Conservation (phyloP, 1,140 invertebrate species). For the Drosophila pruinosa region DNA sequence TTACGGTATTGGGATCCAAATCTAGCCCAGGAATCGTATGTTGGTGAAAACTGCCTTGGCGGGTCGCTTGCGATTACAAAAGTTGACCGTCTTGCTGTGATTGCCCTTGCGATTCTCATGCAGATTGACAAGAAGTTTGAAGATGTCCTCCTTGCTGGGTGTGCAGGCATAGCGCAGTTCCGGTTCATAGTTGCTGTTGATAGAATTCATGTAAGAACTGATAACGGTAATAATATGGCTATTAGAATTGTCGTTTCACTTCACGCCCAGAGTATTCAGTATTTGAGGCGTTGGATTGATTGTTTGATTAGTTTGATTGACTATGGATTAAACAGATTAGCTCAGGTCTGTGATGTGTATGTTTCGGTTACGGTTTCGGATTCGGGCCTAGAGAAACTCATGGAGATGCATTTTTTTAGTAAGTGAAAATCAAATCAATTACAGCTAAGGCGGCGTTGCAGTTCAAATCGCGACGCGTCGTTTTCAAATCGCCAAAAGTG, state of each 20-base stretch:
- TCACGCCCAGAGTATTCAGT: conserved; percentile 29
- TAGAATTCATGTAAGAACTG: conserved; percentile 82
- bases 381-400: conserved; percentile 59
- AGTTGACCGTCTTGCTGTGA: conserved; percentile 84
- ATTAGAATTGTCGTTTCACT: conserved; percentile 68
- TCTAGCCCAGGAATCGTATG: conserved; percentile 85
- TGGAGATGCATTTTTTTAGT: conserved; percentile 51
- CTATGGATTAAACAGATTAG: conserved; percentile 4
- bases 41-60: conserved; percentile 86
- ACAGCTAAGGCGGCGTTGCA: background rate
- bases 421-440: conserved; percentile 26
- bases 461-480: background rate
- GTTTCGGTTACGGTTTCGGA: conserved; percentile 3
- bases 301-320: conserved; percentile 23
- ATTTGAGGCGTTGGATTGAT: conserved; percentile 14
- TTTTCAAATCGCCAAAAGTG: conserved; percentile 20
- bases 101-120: conserved; percentile 85
- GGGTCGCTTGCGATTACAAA: conserved; percentile 86
- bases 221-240: conserved; percentile 73
- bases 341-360: conserved; percentile 33
- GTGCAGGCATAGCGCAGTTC: conserved; percentile 85
- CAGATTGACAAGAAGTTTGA: conserved; percentile 85
- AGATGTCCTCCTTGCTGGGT: conserved; percentile 85
- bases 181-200: conserved; percentile 84
- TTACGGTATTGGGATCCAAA: background rate